Evolutionary conservation across 2,797 vertebrate species (phyloP).

Genomic region (Amphiprion clarkii): DNA sequence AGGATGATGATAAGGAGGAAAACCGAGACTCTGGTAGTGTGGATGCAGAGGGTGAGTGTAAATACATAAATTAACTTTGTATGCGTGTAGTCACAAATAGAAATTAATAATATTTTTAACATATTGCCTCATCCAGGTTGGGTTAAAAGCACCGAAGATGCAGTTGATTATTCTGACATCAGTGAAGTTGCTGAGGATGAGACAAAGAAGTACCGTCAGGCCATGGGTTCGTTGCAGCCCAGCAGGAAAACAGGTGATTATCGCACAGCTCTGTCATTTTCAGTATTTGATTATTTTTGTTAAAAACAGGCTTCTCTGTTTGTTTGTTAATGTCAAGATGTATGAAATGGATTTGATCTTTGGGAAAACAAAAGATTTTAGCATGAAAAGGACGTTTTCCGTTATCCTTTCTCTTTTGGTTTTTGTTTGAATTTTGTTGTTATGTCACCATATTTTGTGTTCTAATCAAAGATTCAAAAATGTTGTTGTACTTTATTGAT

Average conservation of each 20-base stretch:
- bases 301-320: neutral
- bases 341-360: neutral
- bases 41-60: slow-evolving; percentile 90
- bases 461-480: neutral
- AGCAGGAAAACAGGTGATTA: slow-evolving; percentile 88
- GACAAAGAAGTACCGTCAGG: slow-evolving; percentile 94
- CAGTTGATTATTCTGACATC: slow-evolving; percentile 98
- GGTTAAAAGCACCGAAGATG: slow-evolving; percentile 97
- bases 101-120: neutral
- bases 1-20: slow-evolving; percentile 87
- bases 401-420: neutral
- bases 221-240: slow-evolving; percentile 93
- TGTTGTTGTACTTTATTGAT: neutral
- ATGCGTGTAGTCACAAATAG: neutral
- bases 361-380: neutral
- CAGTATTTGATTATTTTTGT: neutral
- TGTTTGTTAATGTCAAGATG: neutral
- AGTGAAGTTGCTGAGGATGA: slow-evolving; percentile 98
- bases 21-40: slow-evolving; percentile 82
- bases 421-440: neutral
- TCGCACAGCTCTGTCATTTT: neutral
- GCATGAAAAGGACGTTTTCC: neutral
- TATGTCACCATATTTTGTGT: neutral
- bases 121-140: slow-evolving; percentile 85
- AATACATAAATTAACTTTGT: neutral